Evolutionary conservation across 2,113 vertebrate species (phyloP), one percentile per base, ranked within the genome.

Genomic region (Grammomys surdaster): DNA sequence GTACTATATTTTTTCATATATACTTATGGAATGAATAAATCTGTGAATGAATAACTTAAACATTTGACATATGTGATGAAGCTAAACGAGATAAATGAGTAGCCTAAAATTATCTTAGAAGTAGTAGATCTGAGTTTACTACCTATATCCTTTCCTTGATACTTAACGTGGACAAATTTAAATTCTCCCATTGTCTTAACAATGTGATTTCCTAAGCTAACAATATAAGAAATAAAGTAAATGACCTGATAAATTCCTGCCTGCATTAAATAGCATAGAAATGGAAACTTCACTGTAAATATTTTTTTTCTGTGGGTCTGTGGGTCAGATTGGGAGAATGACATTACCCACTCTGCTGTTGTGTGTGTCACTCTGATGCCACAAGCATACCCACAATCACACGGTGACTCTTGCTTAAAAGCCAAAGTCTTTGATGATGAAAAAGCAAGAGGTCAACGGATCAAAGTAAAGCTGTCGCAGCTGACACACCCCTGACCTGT

Each of bases 191-290:
- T 73, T 20, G 20, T 3, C 7, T 11, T n/a, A 36, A 87, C 0
- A 33, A 20, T 46, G 63, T 93, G 51, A 93, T 91, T 63, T 70
- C 26, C 40, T 24, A 80, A 75, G 20, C 43, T 31, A 46, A 80
- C 36, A 89, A 94, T 88, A 51, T 85, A 48, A 93, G 40, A 96
- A 94, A 90, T 40, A 85, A 90, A 95, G 75, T 40, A 96, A 13
- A 91, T 86, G 28, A n/a, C 26, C 70, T 67, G 28, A 33, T 17
- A 48, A 75, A 56, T 0, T 17, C 12, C 70, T 81, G 75, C 58
- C 70, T 81, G 78, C 58, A n/a, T 54, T 54, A 78, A 88, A 77
- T 81, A 92, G 54, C 43, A 76, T 28, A 7, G 46, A 69, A 96
- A 90, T 72, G 20, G 76, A 19, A 92, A 93, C 13, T 22, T 43